Conservation (phyloP, 2,888 invertebrate genomes). For the Tenthredo mesomela region DNA sequence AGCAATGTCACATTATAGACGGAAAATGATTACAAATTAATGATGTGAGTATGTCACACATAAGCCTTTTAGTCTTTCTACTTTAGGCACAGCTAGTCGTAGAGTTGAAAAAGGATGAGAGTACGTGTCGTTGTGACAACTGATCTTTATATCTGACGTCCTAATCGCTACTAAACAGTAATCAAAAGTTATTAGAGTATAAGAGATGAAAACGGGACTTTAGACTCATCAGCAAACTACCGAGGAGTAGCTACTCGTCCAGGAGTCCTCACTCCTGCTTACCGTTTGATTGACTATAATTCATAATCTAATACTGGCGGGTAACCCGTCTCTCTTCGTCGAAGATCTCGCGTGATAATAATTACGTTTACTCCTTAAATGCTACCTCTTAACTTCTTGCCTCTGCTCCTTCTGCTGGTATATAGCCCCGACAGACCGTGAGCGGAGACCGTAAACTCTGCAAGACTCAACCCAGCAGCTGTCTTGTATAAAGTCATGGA, state of each 20-base stretch:
- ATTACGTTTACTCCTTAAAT: constrained; percentile 51
- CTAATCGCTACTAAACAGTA: constrained; percentile 23
- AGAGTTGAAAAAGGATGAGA: neutral
- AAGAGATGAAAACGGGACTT: constrained; percentile 36
- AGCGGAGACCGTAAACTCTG: constrained; percentile 34
- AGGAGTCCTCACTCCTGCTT: neutral
- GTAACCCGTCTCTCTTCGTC: neutral
- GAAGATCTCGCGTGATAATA: constrained; percentile 41
- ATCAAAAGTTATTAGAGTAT: constrained; percentile 19
- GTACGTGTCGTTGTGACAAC: constrained; percentile 45
- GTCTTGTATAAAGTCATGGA: constrained; percentile 1
- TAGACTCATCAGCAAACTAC: constrained; percentile 22
- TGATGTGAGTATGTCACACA: neutral
- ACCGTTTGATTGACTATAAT: constrained; percentile 49
- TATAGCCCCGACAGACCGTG: constrained; percentile 41
- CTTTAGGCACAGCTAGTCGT: neutral
- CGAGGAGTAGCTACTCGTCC: neutral
- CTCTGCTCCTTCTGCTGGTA: neutral
- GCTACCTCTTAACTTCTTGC: constrained; percentile 51
- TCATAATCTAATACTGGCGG: constrained; percentile 43
- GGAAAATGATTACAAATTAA: neutral
- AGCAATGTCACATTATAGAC: neutral
- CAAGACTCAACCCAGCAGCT: constrained; percentile 13
- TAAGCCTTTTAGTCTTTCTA: neutral
- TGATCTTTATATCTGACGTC: constrained; percentile 39